Base-by-base conservation (phyloP, 2,888 invertebrate species). In the Drosophila tanythrix region DNA sequence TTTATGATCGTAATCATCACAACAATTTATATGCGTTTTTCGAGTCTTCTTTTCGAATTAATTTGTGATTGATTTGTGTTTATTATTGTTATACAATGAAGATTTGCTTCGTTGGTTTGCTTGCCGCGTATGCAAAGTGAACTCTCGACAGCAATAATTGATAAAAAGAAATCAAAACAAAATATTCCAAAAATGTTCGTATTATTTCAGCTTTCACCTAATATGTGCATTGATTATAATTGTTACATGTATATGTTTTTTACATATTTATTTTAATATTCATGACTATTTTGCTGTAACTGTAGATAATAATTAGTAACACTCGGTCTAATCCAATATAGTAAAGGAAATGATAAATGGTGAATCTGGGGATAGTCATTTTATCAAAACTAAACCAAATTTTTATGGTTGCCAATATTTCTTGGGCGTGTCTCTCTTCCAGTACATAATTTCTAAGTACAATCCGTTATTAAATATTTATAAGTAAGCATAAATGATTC, bases 11-110 rank as follows among this genome's bases (percentile, higher is more conserved):
- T 25, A 27, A 57, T 61, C 46, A 33, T 38, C 27, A 27, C 15
- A 65, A 60, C 64, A 64, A 48, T 72, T 60, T 73, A 61, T 52
- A 57, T 31, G 77, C 25, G 2, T 36, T 36, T 58, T 55, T 50
- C 33, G 31, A 31, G 51, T 46, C 55, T 46, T 55, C 50, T 71
- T 74, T 55, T 3, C 36, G 13, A n/a, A 27, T 38, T 50, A 31
- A 35, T 36, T 27, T 38, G 36, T 21, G 13, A 36, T 59, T 59
- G 46, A 46, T 46, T 46, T 46, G 46, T 70, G 46, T 27, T 69
- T 31, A 52, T 43, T 21, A 21, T 36, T 25, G 67, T 36, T 35
- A 25, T 25, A 15, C 15, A 7, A 1, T 18, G 27, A 13, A 27
- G 48, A 66, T 46, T 46, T 21, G 21, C 25, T 25, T 8, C 15